Evolutionary conservation across 2,797 vertebrate genomes (phyloP), one percentile per base, ranked within the genome.

Genomic region (Alca torda): DNA sequence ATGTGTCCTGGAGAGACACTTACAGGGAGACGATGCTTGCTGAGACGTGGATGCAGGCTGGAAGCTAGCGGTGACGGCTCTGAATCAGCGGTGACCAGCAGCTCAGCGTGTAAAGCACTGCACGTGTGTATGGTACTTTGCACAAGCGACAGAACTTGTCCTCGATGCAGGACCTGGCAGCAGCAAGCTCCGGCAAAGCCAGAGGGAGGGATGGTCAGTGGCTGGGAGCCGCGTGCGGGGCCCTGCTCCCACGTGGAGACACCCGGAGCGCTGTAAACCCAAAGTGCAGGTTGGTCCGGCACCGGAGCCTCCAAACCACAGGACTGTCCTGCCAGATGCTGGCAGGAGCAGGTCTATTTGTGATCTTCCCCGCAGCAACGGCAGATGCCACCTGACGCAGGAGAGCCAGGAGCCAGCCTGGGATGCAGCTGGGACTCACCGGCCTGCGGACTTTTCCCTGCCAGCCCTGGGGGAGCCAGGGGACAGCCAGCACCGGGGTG

Each of bases 241-340:
- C 51, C 14, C 13, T 28, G 50, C 53, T 73, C 37, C 79, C 31
- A 11, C 4, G 13, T 3, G 3, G 41, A 31, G 37, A 46, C 18
- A 54, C 35, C 9, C 51, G 11, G 72, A 45, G 53, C 0, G 0
- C 23, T 0, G 1, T 17, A n/a, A 72, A 54, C 41, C 15, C 61
- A 16, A 23, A 24, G 21, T 2, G 4, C 2, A 1, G 63, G 28
- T 11, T 54, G 8, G 10, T 19, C 24, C 0, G 0, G 41, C 59
- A 21, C 39, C 0, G 5, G 35, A 77, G 56, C 21, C 64, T 65
- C 39, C 31, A 30, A 74, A 28, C 14, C 2, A 5, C 0, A 7
- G 41, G 21, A 8, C 54, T 73, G 51, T 51, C 72, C 41, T 48
- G 35, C 45, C 50, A 18, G 61, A 43, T 0, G 4, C 35, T 24